Evolutionary conservation across 2,113 vertebrate species (phyloP).

Genomic region (Gracilinanus agilis): DNA sequence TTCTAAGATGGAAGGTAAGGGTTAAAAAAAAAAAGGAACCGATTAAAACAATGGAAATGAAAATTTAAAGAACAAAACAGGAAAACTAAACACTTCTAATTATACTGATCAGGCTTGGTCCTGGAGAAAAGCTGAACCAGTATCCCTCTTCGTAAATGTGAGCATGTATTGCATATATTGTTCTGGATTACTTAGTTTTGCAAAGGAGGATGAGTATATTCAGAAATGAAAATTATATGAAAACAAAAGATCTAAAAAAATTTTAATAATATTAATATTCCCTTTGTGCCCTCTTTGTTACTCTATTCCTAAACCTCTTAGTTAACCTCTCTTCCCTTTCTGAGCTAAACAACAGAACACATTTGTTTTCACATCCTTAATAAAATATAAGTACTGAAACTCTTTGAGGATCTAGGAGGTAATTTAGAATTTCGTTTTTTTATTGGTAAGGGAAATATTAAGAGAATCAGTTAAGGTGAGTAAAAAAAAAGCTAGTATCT

Average conservation of each 20-base stretch:
- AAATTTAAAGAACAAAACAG: background rate
- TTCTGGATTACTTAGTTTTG: background rate
- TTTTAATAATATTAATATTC: background rate
- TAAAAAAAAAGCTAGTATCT: background rate
- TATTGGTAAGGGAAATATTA: background rate
- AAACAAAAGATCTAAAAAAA: background rate
- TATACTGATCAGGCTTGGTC: background rate
- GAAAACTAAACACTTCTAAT: background rate
- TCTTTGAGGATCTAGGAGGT: background rate
- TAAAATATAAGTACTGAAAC: background rate
- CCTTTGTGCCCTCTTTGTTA: background rate
- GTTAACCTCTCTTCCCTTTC: background rate
- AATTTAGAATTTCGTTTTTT: background rate
- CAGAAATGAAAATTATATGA: background rate
- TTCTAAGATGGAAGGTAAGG: too few relatives aligned
- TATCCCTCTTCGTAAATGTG: background rate
- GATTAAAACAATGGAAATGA: background rate
- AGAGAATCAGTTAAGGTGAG: background rate
- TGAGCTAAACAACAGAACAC: background rate
- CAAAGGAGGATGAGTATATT: background rate
- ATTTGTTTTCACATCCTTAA: background rate
- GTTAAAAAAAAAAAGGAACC: too few relatives aligned
- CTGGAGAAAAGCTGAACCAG: background rate
- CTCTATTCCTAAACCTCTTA: background rate
- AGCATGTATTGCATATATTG: background rate